phyloP scores from a whole-genome alignment of 2,113 vertebrate species.

The Machaerirhynchus nigripectus region DNA sequence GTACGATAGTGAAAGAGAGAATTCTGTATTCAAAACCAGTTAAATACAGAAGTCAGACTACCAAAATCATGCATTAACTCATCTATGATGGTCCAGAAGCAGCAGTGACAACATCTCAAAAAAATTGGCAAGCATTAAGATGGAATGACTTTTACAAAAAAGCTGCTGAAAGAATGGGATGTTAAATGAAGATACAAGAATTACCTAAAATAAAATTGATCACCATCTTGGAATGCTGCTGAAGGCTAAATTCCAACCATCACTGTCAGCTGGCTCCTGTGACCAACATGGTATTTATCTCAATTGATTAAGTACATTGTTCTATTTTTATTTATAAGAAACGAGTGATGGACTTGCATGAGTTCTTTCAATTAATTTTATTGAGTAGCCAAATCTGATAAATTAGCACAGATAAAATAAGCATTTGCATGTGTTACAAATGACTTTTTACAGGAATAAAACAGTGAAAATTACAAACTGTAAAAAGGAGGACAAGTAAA shows the following conservation, averaged over 20 bases:
- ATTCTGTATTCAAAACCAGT: background rate
- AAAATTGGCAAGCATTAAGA: background rate
- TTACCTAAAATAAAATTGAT: background rate
- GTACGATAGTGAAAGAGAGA: background rate
- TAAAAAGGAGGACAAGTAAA: conserved; percentile 79
- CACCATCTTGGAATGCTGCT: background rate
- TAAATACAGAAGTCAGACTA: background rate
- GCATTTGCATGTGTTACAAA: conserved; percentile 82
- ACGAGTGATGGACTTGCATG: conserved; percentile 37
- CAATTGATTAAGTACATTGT: background rate
- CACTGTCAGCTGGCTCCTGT: background rate
- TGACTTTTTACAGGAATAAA: conserved; percentile 81
- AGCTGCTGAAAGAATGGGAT: background rate
- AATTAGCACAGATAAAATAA: conserved; percentile 82
- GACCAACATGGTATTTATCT: background rate
- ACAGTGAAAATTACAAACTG: conserved; percentile 81
- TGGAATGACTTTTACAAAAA: background rate
- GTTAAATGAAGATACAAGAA: background rate
- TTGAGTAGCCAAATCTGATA: conserved; percentile 81
- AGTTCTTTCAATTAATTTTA: conserved; percentile 79
- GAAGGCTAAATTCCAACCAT: background rate
- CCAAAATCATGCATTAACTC: background rate
- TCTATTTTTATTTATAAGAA: conserved; percentile 18
- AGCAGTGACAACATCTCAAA: background rate
- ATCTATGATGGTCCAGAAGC: background rate